Evolutionary conservation across 1,140 invertebrate genomes (phyloP), one percentile per base, ranked within the genome.

Genomic region (Drosophila virilis): DNA sequence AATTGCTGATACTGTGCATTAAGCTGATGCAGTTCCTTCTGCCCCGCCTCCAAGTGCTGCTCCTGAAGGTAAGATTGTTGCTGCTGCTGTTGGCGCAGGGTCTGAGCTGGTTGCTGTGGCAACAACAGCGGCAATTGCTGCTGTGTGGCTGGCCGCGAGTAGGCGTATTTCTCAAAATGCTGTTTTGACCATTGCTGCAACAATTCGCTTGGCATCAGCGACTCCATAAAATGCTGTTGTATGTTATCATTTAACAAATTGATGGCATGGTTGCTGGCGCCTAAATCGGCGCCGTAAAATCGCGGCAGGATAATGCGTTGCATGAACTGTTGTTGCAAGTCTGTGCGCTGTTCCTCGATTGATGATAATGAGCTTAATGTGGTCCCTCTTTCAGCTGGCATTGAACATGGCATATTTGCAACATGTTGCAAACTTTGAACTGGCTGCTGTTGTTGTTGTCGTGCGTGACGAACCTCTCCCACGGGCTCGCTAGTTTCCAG

Each of bases 21-120:
- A 1, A 89, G 50, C 28, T 86, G 64, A n/a, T 83, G 60, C n/a
- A 89, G 10, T 10, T 81, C 59, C 1, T 59, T 43, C 0, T 62
- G 46, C 6, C 28, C 7, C 0, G 46, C 12, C 2, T 69, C 54
- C 60, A 71, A 57, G 0, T 69, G 64, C 10, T 75, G 66, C n/a
- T 71, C 51, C n/a, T 86, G 73, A 54, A 55, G 64, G 7, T 9
- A 50, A 4, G 2, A 40, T 37, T 51, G 35, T 10, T 52, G 60
- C 10, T 64, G 52, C 15, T 54, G 52, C 9, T 62, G 64, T 46
- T 66, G 69, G 9, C 60, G 66, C 33, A 9, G 8, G 5, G 2
- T 28, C 37, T 28, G 48, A 9, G 28, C 32, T 28, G 22, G 22
- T 5, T 35, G 66, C 28, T 32, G 54, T 8, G 35, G 66, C n/a